These are phyloP conservation scores for Elephantulus edwardii DNA, from an alignment of 2,113 vertebrate species.

Conservation along the genomic window DNA sequence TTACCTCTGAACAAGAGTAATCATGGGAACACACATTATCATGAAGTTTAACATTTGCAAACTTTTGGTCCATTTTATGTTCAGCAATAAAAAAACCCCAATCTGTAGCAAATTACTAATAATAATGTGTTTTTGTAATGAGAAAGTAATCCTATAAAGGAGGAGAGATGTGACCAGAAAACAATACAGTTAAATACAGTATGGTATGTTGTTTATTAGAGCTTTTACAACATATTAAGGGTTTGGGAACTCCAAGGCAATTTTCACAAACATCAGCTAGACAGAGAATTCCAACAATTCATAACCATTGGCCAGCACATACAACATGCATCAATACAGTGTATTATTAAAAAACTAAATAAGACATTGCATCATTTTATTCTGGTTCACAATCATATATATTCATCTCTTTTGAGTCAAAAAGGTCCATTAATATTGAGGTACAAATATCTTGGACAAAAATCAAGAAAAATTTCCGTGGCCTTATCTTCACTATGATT, in stretches of 20 bases:
- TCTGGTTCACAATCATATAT: constrained; percentile 36
- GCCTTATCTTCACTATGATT: constrained; percentile 10
- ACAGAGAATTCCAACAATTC: constrained; percentile 59
- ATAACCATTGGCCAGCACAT: constrained; percentile 67
- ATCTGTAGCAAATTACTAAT: constrained; percentile 47
- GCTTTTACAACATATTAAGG: constrained; percentile 76
- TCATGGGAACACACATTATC: too few species aligned
- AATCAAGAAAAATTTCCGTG: constrained; percentile 7
- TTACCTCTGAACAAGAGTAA: constrained; percentile 27
- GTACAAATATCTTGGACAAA: constrained; percentile 54
- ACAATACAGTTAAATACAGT: constrained; percentile 58
- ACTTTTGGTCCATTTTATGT: constrained; percentile 55
- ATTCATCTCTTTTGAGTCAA: constrained; percentile 27
- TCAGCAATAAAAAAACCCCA: constrained; percentile 44
- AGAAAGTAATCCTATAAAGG: not conserved
- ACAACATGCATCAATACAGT: constrained; percentile 62
- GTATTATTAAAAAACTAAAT: constrained; percentile 46
- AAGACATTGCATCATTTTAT: constrained; percentile 50
- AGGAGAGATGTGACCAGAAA: constrained; percentile 47
- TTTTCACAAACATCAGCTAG: constrained; percentile 43
- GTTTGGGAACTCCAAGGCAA: constrained; percentile 54
- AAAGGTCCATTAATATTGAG: constrained; percentile 47
- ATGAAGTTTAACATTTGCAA: constrained; percentile 38
- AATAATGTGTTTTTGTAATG: constrained; percentile 55
- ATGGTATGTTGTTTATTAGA: constrained; percentile 75